Evolutionary conservation across 2,797 vertebrate species (phyloP).

Genomic region (Pseudocheirus occidentalis): DNA sequence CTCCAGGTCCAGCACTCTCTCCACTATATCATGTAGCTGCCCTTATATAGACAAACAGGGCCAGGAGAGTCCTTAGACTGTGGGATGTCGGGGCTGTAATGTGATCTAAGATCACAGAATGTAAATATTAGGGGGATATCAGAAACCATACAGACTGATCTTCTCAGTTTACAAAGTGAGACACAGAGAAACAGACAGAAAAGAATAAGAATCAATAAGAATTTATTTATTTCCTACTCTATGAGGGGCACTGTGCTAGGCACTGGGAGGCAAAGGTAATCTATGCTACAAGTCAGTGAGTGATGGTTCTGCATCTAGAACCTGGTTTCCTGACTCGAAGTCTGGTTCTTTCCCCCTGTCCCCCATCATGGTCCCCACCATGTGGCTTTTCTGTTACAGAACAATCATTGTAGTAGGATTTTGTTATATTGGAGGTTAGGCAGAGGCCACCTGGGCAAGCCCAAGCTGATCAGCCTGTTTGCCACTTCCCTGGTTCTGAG

Average conservation of each 20-base stretch:
- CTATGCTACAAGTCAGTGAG: neutral
- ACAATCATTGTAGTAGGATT: neutral
- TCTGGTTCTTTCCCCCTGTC: neutral
- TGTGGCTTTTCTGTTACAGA: accelerated
- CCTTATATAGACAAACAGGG: neutral
- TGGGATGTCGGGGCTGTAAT: neutral
- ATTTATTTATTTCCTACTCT: neutral
- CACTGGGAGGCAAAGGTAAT: neutral
- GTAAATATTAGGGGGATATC: neutral
- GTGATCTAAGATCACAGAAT: neutral
- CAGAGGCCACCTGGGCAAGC: neutral
- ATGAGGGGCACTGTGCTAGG: neutral
- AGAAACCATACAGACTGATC: neutral
- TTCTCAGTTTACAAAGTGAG: neutral
- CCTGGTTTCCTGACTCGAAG: neutral
- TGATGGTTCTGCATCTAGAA: neutral
- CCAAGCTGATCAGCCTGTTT: neutral
- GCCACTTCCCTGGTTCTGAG: neutral
- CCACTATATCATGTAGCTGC: neutral
- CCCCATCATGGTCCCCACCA: neutral
- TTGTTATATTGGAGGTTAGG: neutral
- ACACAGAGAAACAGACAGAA: neutral
- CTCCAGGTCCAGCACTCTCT: neutral
- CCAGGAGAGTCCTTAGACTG: neutral
- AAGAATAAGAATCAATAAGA: neutral